A percentile compares a stretch with the other conserved stretches of the same genome.
Evolutionary conservation across 2,797 vertebrate species (phyloP).

Genomic region (Coreius guichenoti): DNA sequence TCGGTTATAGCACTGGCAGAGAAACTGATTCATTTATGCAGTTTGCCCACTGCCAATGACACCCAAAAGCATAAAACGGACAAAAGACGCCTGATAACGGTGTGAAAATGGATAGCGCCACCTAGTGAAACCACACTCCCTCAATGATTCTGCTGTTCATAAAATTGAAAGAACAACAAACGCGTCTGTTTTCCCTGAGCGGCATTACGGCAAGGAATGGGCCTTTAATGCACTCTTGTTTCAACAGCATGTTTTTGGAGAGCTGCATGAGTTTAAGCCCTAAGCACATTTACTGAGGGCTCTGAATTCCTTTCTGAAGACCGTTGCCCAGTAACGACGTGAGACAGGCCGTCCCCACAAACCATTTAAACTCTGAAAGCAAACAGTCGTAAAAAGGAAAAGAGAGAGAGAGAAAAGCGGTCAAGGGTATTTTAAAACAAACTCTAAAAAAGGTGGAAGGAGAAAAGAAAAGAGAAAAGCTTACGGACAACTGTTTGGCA

Average conservation of each 20-base stretch:
- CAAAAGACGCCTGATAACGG: constrained; percentile 20
- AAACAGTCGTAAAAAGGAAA: constrained; percentile 67
- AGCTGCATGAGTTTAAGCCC: constrained; percentile 62
- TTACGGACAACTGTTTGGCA: constrained; percentile 58
- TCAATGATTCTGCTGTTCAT: constrained; percentile 32
- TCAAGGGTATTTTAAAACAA: constrained; percentile 69
- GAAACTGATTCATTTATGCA: constrained; percentile 64
- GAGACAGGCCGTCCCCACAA: constrained; percentile 61
- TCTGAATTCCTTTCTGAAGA: constrained; percentile 72
- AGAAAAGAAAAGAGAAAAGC: constrained; percentile 60
- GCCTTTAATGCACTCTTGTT: constrained; percentile 69
- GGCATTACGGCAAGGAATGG: constrained; percentile 58
- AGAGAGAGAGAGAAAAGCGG: constrained; percentile 58
- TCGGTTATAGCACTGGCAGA: constrained; percentile 62
- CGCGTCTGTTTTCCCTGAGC: constrained; percentile 36
- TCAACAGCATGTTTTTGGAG: constrained; percentile 63
- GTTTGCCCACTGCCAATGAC: constrained; percentile 45
- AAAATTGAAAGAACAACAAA: constrained; percentile 54
- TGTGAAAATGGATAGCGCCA: constrained; percentile 53
- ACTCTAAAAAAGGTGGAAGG: constrained; percentile 65
- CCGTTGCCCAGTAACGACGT: constrained; percentile 72
- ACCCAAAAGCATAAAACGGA: constrained; percentile 42
- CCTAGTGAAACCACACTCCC: constrained; percentile 58
- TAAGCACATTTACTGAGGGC: constrained; percentile 69
- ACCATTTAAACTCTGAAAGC: constrained; percentile 71